Percentiles rank a stretch among this genome's conserved stretches.
These are phyloP conservation scores for Danio jaintianensis DNA, from an alignment of 2,797 vertebrate genomes.

Conservation along the genomic window DNA sequence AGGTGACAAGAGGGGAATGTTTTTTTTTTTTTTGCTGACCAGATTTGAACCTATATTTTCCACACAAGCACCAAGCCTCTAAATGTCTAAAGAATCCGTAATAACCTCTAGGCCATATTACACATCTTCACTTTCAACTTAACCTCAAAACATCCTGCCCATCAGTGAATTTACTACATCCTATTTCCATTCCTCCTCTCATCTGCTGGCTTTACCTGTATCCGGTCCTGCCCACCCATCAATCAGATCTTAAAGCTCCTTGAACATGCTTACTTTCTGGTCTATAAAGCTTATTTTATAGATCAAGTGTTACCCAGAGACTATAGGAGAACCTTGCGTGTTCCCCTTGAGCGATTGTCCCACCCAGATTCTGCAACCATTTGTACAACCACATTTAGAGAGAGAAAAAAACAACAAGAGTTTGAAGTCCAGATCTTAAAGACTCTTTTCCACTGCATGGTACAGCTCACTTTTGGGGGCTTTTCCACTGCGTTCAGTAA, in stretches of 20 bases:
- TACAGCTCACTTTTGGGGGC: too few species aligned
- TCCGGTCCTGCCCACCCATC: slow-evolving; percentile 65
- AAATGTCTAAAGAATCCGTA: not conserved
- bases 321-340: not conserved
- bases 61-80: not conserved
- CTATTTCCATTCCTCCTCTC: slow-evolving; percentile 64
- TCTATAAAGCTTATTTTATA: slow-evolving; percentile 78
- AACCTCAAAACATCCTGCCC: slow-evolving; percentile 20
- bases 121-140: not conserved
- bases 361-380: not conserved
- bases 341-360: not conserved
- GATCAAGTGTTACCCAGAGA: slow-evolving; percentile 61
- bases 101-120: not conserved
- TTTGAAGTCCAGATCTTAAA: not conserved
- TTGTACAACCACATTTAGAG: not conserved
- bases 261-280: slow-evolving; percentile 62
- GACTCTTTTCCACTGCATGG: too few species aligned
- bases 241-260: slow-evolving; percentile 67
- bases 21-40: not conserved
- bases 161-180: slow-evolving; percentile 61
- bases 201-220: slow-evolving; percentile 14
- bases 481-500: too few species aligned
- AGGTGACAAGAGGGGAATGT: not conserved
- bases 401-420: not conserved
- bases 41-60: slow-evolving; percentile 12